A percentile compares a stretch with the other conserved stretches of the same genome.
phyloP scores from a whole-genome alignment of 2,888 invertebrate species.

The Tuta absoluta region DNA sequence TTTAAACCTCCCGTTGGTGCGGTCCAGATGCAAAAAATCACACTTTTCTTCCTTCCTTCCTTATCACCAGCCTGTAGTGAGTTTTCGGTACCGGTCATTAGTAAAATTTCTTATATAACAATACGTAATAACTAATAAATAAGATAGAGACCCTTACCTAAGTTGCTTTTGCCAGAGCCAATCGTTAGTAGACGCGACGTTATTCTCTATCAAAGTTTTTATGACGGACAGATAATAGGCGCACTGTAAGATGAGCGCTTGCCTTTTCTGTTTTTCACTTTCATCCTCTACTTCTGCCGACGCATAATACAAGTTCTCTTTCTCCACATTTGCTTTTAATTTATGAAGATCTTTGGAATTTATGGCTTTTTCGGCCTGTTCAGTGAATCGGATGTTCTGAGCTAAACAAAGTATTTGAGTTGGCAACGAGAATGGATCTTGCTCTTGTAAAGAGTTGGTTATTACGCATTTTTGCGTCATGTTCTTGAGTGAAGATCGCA shows the following conservation, averaged over 20 bases:
- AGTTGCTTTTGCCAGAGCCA: constrained; percentile 99
- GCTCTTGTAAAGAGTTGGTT: constrained; percentile 71
- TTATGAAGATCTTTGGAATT: constrained; percentile 82
- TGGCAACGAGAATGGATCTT: constrained; percentile 82
- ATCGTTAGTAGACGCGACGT: constrained; percentile 84
- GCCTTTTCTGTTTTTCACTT: constrained; percentile 91
- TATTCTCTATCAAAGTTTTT: constrained; percentile 86
- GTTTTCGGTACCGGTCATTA: too few relatives aligned
- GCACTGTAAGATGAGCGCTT: constrained; percentile 95
- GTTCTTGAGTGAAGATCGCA: constrained; percentile 85
- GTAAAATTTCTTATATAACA: too few relatives aligned
- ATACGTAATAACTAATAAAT: neutral
- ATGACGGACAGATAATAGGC: constrained; percentile 94
- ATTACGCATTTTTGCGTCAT: constrained; percentile 82
- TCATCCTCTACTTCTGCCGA: constrained; percentile 78
- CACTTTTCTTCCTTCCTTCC: too few relatives aligned
- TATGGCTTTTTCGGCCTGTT: constrained; percentile 91
- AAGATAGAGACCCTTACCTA: constrained; percentile 74
- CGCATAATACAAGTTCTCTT: constrained; percentile 75
- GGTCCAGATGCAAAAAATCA: too few relatives aligned
- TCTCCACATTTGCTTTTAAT: constrained; percentile 73
- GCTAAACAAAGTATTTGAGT: constrained; percentile 90
- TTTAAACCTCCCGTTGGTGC: too few relatives aligned
- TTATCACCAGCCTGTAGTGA: too few relatives aligned
- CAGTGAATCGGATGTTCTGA: constrained; percentile 92